Evolutionary conservation across 2,797 vertebrate species (phyloP), one percentile per base, ranked within the genome.

Genomic region (Myiotriccus ornatus): DNA sequence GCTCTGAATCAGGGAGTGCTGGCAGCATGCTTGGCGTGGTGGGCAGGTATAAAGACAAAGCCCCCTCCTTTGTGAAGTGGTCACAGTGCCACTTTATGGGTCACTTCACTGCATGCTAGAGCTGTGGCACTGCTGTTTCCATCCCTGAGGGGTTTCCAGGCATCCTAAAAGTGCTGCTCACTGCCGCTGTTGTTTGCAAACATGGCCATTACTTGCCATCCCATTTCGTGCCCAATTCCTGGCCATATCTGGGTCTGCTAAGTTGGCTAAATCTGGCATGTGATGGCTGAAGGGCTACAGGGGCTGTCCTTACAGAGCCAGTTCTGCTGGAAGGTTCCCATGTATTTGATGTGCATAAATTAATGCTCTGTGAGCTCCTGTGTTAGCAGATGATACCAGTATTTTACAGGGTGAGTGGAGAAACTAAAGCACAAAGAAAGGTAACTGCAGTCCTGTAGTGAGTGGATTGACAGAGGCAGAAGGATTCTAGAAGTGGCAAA

Each of bases 31-130:
- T 86, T 76, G 75, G 34, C 0, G 0, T 74, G 44, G 82, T 10
- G 2, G 71, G 71, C 68, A 91, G 90, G 78, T 95, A 69, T 50
- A 85, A 47, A 94, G 75, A 75, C 84, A 90, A 60, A 89, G 41
- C 7, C 53, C 27, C 8, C 37, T 93, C 64, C 79, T 90, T 95
- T 91, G 62, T 78, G 2, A 1, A 53, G 44, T 35, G 53, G 32
- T 86, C 83, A 41, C 28, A 53, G 63, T 69, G 59, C 64, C 30
- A 27, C 89, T 81, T 83, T 5, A 27, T 65, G 84, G 76, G 89
- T 92, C 74, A 32, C 52, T 89, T 84, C 2, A 6, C 59, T 76
- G 50, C 32, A 17, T 47, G 55, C 50, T 63, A 32, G 9, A 41
- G 49, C 27, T 62, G 44, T 78, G 43, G 44, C 6, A 1, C n/a